Evolutionary conservation across 2,888 invertebrate species (phyloP), one percentile per base, ranked within the genome.

Genomic region (Platycheirus albimanus): DNA sequence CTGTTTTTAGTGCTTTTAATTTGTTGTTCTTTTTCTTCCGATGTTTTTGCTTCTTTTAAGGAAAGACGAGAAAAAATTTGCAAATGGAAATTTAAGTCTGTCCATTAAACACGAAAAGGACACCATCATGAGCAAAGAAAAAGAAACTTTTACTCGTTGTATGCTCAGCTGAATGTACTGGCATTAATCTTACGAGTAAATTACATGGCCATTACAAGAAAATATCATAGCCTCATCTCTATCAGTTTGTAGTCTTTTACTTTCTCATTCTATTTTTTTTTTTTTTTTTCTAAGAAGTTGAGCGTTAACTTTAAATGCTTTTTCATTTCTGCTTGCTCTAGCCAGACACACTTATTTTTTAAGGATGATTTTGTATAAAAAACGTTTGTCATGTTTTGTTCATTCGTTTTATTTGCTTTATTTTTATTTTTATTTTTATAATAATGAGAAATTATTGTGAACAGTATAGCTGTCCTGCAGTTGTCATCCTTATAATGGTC

Each of bases 121-220:
- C 17, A 33, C 5, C 2, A 54, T 1, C 19, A 13, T 7, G 6
- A 41, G 8, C 1, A 24, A 5, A 10, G 8, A 20, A 11, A 41
- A 70, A 49, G 38, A 52, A 71, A 71, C 51, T 78, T n/a, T n/a
- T 71, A 38, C 67, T 49, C 79, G 74, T 67, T 74, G 67, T 74
- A 79, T 79, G 74, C 67, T 75, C 80, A 70, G 49, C 72, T 56
- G 72, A 77, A 69, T 83, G 77, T 78, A 69, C 77, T 78, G 67
- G 78, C 83, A 83, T 78, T 83, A 83, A 83, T 83, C 83, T 83
- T 78, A 58, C 72, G 77, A 83, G 83, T 83, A 77, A 83, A 83
- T 83, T 77, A 83, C 77, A 83, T 78, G 83, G 78, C 83, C 77
- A 83, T 83, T 83, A 83, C 83, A 83, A 78, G 56, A 69, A 78